Conservation (phyloP, 2,797 vertebrate species). For the Falco biarmicus region DNA sequence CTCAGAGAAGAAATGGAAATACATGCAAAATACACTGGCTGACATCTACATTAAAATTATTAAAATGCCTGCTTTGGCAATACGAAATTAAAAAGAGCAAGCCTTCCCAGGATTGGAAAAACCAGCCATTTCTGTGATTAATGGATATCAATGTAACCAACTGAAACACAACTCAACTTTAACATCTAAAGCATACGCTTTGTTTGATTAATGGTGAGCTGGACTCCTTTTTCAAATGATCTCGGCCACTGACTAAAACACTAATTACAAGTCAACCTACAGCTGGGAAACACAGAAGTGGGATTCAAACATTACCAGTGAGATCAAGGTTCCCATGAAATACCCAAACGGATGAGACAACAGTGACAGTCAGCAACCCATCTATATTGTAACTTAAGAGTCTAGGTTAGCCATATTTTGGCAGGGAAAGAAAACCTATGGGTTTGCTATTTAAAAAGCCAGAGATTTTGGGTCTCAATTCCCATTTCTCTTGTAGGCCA, state of each 20-base stretch:
- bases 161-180: background rate
- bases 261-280: background rate
- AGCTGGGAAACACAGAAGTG: background rate
- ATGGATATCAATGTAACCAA: background rate
- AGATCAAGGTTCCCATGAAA: background rate
- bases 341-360: background rate
- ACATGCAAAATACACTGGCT: background rate
- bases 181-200: background rate
- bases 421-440: background rate
- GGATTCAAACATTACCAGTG: background rate
- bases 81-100: background rate
- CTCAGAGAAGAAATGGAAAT: background rate
- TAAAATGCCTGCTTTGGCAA: background rate
- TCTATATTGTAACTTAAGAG: fast-evolving
- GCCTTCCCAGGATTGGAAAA: background rate
- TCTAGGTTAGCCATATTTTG: background rate
- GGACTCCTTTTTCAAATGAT: background rate
- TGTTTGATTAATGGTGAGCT: background rate
- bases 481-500: background rate
- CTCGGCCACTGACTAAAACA: background rate
- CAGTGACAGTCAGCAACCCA: background rate
- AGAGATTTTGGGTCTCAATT: background rate
- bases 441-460: background rate
- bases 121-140: background rate
- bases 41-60: background rate